Conservation (phyloP, 2,888 invertebrate species). For the Scaptomyza cyrtandrae region DNA sequence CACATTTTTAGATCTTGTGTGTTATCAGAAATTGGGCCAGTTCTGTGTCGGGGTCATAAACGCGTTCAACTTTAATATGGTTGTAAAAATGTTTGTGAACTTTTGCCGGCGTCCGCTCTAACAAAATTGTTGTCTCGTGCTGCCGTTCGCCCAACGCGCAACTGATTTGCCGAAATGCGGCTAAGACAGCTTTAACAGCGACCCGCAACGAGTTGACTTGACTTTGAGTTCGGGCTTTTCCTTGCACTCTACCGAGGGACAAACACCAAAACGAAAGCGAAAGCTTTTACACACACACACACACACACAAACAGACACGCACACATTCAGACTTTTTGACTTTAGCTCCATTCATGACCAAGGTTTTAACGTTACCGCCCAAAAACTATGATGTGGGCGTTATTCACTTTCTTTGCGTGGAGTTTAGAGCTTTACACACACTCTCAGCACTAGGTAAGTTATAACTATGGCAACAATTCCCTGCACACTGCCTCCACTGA, state of each 20-base stretch:
- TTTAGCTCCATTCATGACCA: constrained; percentile 61
- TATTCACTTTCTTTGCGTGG: constrained; percentile 44
- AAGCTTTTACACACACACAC: constrained; percentile 37
- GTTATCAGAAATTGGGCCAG: constrained; percentile 19
- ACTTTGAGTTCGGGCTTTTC: constrained; percentile 53
- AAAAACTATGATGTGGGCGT: constrained; percentile 34
- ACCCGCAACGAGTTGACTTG: constrained; percentile 14
- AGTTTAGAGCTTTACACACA: constrained; percentile 26
- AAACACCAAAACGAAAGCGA: constrained; percentile 33
- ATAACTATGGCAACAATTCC: not conserved
- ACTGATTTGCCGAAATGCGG: constrained; percentile 62
- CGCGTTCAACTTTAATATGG: constrained; percentile 21
- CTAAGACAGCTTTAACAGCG: constrained; percentile 45
- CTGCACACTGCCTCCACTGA: constrained; percentile 5
- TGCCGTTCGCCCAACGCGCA: constrained; percentile 65
- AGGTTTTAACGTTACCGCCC: constrained; percentile 27
- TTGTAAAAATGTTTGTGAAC: constrained; percentile 4
- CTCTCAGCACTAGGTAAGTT: not conserved
- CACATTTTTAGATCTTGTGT: not conserved
- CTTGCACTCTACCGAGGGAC: constrained; percentile 36
- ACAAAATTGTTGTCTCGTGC: constrained; percentile 38
- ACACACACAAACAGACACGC: too few relatives aligned
- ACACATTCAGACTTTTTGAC: constrained; percentile 27
- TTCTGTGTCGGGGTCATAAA: constrained; percentile 3
- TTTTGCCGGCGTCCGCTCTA: constrained; percentile 42